Conservation (phyloP, 2,113 vertebrate genomes). For the Eurypyga helias region DNA sequence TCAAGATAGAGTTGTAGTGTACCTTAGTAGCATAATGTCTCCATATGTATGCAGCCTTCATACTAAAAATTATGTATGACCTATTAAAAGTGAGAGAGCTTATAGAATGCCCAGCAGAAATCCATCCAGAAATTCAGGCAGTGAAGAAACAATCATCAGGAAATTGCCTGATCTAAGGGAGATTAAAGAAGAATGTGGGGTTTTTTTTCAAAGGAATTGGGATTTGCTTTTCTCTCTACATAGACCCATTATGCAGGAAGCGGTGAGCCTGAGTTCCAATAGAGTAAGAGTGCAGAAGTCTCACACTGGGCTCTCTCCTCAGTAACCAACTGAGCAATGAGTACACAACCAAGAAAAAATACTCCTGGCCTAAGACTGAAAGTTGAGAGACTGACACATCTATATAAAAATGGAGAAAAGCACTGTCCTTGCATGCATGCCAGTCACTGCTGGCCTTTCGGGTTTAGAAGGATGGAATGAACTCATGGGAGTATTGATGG, state of each 20-base stretch:
- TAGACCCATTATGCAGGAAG: not conserved
- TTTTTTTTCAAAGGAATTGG: not conserved
- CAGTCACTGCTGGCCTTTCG: not conserved
- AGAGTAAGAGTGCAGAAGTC: not conserved
- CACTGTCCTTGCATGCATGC: not conserved
- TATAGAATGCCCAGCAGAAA: slow-evolving; percentile 3
- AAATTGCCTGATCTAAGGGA: slow-evolving; percentile 38
- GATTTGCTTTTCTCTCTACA: not conserved
- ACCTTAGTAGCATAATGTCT: not conserved
- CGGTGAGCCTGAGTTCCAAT: not conserved
- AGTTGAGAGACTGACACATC: not conserved
- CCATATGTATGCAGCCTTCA: slow-evolving; percentile 32
- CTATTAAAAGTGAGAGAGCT: slow-evolving; percentile 19
- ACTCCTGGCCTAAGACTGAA: not conserved
- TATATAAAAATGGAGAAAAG: not conserved
- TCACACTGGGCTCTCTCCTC: not conserved
- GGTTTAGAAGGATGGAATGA: not conserved
- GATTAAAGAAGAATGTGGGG: not conserved
- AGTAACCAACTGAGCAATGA: not conserved
- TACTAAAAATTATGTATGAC: slow-evolving; percentile 28
- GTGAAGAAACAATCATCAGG: slow-evolving; percentile 30
- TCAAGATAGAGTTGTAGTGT: not conserved
- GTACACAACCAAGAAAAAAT: not conserved
- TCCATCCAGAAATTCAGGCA: not conserved
- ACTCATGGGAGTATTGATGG: not conserved